phyloP scores from a whole-genome alignment of 2,888 invertebrate species.

The Diaphora mendica region DNA sequence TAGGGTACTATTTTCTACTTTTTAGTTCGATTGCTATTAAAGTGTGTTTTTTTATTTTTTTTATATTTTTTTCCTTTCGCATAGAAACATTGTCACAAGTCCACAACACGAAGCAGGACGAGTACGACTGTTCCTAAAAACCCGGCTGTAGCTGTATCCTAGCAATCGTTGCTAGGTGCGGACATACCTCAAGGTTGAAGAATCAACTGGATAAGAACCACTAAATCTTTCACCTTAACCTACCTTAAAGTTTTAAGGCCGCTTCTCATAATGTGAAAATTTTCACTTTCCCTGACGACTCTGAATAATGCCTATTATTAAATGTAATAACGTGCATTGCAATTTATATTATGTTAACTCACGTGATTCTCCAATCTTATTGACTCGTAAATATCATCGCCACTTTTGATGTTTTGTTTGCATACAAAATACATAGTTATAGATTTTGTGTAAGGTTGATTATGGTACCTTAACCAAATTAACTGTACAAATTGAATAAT shows the following conservation, averaged over 20 bases:
- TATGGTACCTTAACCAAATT: no score
- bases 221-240: slow-evolving; percentile 19
- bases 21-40: no score
- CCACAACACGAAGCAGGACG: no score
- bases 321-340: not conserved
- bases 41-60: no score
- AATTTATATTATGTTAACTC: no score
- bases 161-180: slow-evolving; percentile 58
- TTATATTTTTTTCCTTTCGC: slow-evolving; percentile 2
- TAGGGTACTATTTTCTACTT: no score
- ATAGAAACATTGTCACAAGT: slow-evolving; percentile 21
- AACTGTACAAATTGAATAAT: not conserved
- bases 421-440: no score
- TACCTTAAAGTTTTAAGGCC: slow-evolving; percentile 11
- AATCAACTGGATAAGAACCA: slow-evolving; percentile 22
- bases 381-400: no score
- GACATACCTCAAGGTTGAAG: slow-evolving; percentile 37
- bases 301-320: slow-evolving; percentile 21
- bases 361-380: no score
- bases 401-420: no score
- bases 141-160: slow-evolving; percentile 46
- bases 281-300: slow-evolving; percentile 14
- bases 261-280: slow-evolving; percentile 14
- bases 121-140: slow-evolving; percentile 16
- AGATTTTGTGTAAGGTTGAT: no score